Evolutionary conservation across 2,888 invertebrate species (phyloP).

Genomic region (Fragum whitleyi): DNA sequence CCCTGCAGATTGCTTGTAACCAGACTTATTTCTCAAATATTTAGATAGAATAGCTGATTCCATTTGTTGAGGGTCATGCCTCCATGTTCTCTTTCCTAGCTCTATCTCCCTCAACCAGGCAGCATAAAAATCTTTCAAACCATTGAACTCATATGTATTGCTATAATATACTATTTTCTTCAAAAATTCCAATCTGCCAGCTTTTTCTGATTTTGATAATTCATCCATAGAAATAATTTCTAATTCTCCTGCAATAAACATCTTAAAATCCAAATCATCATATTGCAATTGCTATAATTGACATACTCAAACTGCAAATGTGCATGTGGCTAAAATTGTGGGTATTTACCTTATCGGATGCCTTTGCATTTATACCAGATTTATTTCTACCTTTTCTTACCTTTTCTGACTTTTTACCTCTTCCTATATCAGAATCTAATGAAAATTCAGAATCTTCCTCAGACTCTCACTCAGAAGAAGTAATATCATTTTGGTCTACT

Average conservation of each 20-base stretch:
- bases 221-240: neutral
- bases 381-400: neutral
- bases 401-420: neutral
- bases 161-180: conserved; percentile 6
- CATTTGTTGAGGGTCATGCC: neutral
- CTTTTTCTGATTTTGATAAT: neutral
- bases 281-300: neutral
- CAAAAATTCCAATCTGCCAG: neutral
- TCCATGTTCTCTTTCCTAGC: neutral
- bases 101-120: conserved; percentile 10
- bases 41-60: neutral
- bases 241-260: neutral
- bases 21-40: neutral
- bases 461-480: neutral
- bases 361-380: neutral
- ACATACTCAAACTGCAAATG: conserved; percentile 16
- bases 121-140: neutral
- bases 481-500: neutral
- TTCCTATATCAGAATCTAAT: neutral
- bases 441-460: neutral
- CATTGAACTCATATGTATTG: conserved; percentile 11
- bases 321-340: neutral
- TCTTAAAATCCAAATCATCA: neutral
- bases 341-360: neutral
- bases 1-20: neutral